Evolutionary conservation across 2,888 invertebrate species (phyloP).

Genomic region (Sarcophaga subvicina): DNA sequence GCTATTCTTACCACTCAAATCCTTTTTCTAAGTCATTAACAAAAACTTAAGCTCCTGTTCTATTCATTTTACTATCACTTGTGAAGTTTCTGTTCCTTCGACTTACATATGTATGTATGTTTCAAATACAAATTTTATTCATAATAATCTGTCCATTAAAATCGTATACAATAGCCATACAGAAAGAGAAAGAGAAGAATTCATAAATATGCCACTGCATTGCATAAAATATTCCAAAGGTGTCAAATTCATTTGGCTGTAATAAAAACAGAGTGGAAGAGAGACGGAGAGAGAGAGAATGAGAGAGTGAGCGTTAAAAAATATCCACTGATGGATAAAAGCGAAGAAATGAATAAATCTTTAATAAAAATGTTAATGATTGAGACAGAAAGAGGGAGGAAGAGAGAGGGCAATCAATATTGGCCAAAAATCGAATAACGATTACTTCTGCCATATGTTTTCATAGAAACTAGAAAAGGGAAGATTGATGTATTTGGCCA

Average conservation of each 20-base stretch:
- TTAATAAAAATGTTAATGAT: slow-evolving; percentile 58
- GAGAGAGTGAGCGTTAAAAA: background rate
- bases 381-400: background rate
- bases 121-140: slow-evolving; percentile 34
- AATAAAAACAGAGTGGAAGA: slow-evolving; percentile 25
- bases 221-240: slow-evolving; percentile 20
- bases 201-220: background rate
- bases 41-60: background rate
- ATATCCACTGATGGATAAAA: background rate
- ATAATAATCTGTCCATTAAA: slow-evolving; percentile 26
- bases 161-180: background rate
- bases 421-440: slow-evolving; percentile 29
- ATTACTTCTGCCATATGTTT: slow-evolving; percentile 2
- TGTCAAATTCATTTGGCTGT: slow-evolving; percentile 44
- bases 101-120: background rate
- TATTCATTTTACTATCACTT: background rate
- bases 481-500: too few relatives aligned
- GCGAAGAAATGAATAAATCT: background rate
- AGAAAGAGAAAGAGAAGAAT: background rate
- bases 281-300: background rate
- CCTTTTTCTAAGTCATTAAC: background rate
- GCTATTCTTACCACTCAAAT: background rate
- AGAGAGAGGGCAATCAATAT: slow-evolving; percentile 36
- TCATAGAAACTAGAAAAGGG: too few relatives aligned
- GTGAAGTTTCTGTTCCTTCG: background rate